Evolutionary conservation across 2,888 invertebrate species (phyloP), one percentile per base, ranked within the genome.

Genomic region (Metallyticus violacea): DNA sequence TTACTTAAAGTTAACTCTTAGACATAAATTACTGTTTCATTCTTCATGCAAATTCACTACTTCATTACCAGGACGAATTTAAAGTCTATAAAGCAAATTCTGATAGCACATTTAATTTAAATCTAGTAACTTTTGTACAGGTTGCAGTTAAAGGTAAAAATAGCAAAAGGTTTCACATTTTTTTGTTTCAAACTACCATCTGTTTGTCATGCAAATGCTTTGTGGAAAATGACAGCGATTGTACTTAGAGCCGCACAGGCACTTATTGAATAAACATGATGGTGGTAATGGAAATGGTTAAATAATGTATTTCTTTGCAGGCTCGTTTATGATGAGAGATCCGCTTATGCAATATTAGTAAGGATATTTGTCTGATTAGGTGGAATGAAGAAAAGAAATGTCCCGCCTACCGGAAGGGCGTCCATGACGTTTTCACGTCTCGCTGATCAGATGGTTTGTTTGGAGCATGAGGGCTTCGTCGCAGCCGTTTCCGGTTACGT

Each of bases 391-490:
- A 22, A 62, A 76, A 62, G 26, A 26, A 82, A 82, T 76, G 77
- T 83, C 7, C 26, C 76, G n/a, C 83, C 28, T 30, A 81, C 62
- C 87, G 87, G 87, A 87, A 87, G 87, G 87, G 87, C 79, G 87
- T 85, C 79, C 81, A 81, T 85, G 85, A 78, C 87, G 85, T 87
- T 87, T 85, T 79, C 81, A 85, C 82, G 87, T 62, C 40, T 80
- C 79, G 79, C 25, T 87, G 87, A 81, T 79, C 85, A 77, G 81
- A 27, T 82, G 85, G n/a, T 83, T 27, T 22, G 9, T 40, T 40
- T 7, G 40, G 22, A 22, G 15, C 9, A 15, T 9, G 6, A 22
- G 40, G 40, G 15, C 22, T 27, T 77, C 62, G 62, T 82, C 26
- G 77, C 83, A 28, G 83, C 77, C 83, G 77, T 83, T 83, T 83